Evolutionary conservation across 2,113 vertebrate species (phyloP), one percentile per base, ranked within the genome.

Genomic region (Phylloscopus trochilus): DNA sequence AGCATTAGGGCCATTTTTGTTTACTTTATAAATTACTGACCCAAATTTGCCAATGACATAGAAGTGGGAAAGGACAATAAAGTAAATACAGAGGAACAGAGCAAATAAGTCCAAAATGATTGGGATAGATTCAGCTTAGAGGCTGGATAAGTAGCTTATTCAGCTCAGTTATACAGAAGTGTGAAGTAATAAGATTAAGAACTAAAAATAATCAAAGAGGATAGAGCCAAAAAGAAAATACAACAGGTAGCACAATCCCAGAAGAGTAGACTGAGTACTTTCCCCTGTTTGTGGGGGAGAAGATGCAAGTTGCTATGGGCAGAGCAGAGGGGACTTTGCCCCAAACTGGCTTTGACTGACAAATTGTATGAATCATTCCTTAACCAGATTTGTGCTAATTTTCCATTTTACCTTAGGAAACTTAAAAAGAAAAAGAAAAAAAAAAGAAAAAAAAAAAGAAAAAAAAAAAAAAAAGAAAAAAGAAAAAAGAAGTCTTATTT

Each of bases 111-210:
- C 92, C 96, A 93, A 96, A 97, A 81, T 12, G 67, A 96, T 97
- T 76, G 56, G 97, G 81, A 80, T 94, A 96, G 91, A 97, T 97
- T 96, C 92, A 39, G 90, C 89, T 98, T 97, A 96, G 83, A 93
- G 64, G 35, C 79, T 97, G 73, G 39, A 3, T 98, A 98, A 98
- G 97, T 96, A 97, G 97, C 97, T 98, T 98, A 98, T 96, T 98
- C 96, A 96, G 93, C 96, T 96, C 87, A 96, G 95, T 97, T 97
- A 92, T 97, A 97, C 93, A 97, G 93, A 97, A 98, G 93, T 96
- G 95, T 96, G 94, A 97, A 98, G 76, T 97, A 98, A 97, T 98
- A 97, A 96, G 97, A 98, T 98, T 98, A 98, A 95, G 87, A 76
- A 97, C 91, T 86, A 93, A 95, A 98, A 98, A 94, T 96, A 96